Percentiles rank a stretch among this genome's conserved stretches.
Conservation (phyloP, 2,888 invertebrate species). For the Buathra laborator region DNA sequence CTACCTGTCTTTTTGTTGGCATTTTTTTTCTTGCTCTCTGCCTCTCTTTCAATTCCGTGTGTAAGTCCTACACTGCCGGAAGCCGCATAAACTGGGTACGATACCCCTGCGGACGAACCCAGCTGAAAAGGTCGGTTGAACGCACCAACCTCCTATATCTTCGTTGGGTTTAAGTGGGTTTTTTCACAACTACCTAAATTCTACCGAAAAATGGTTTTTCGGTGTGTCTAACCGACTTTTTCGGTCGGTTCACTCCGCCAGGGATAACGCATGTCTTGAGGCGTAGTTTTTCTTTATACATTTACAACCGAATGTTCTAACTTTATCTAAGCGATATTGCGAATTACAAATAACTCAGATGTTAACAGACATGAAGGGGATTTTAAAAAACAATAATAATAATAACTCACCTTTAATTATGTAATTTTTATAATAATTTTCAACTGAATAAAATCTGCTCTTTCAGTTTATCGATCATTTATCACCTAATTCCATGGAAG, state of each 20-base stretch:
- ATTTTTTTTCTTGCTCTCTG: conserved; percentile 11
- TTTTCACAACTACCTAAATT: too few species aligned
- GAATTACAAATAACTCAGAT: background rate
- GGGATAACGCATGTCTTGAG: background rate
- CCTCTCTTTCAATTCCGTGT: background rate
- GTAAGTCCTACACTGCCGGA: background rate
- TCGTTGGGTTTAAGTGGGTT: too few species aligned
- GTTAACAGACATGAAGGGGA: background rate
- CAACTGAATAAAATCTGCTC: background rate
- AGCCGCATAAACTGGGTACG: background rate
- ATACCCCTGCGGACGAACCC: too few species aligned
- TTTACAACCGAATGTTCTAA: background rate
- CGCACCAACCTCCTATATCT: too few species aligned
- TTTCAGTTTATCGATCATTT: background rate
- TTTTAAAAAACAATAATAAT: too few species aligned
- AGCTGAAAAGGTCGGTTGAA: too few species aligned
- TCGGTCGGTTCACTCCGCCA: background rate
- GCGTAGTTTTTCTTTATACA: background rate
- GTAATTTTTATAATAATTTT: too few species aligned
- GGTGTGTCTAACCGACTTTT: too few species aligned
- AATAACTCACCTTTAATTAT: too few species aligned
- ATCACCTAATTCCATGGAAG: background rate
- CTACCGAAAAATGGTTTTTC: too few species aligned
- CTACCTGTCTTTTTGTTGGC: conserved; percentile 51
- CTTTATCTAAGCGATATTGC: background rate